Evolutionary conservation across 2,888 invertebrate species (phyloP).

Genomic region (Philonicus albiceps): DNA sequence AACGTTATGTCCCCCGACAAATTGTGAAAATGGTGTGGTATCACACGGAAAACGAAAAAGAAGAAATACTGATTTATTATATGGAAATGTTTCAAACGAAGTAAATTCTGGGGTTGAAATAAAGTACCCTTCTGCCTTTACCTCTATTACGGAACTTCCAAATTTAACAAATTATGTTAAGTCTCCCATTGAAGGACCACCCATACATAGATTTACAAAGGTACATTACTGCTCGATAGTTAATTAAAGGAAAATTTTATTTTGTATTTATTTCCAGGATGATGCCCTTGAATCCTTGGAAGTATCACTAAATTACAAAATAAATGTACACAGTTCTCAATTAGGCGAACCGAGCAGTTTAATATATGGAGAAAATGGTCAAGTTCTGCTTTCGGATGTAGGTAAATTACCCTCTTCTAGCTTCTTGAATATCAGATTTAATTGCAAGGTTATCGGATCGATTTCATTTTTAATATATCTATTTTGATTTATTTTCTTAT

Average conservation of each 20-base stretch:
- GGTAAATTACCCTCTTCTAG: slow-evolving; percentile 57
- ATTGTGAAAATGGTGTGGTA: slow-evolving; percentile 60
- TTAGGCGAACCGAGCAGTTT: slow-evolving; percentile 70
- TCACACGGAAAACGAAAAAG: slow-evolving; percentile 35
- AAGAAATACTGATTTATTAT: slow-evolving; percentile 28
- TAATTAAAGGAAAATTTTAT: background rate
- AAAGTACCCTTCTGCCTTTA: slow-evolving; percentile 3
- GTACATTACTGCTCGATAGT: background rate
- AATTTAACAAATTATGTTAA: background rate
- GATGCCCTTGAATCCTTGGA: slow-evolving; percentile 44
- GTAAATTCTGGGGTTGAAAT: slow-evolving; percentile 5
- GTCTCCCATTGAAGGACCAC: background rate
- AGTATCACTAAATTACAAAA: slow-evolving; percentile 67
- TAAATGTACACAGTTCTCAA: slow-evolving; percentile 68
- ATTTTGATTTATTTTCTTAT: too few species aligned
- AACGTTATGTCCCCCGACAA: slow-evolving; percentile 72
- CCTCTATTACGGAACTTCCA: background rate
- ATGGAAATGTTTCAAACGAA: background rate
- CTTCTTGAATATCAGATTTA: background rate
- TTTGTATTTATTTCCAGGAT: background rate
- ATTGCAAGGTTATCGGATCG: background rate
- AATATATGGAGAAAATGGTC: slow-evolving; percentile 69
- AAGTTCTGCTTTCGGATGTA: slow-evolving; percentile 67
- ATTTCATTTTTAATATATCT: too few species aligned
- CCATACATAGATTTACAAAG: background rate